Conservation (phyloP, 2,888 invertebrate species). For the Spodoptera picta region DNA sequence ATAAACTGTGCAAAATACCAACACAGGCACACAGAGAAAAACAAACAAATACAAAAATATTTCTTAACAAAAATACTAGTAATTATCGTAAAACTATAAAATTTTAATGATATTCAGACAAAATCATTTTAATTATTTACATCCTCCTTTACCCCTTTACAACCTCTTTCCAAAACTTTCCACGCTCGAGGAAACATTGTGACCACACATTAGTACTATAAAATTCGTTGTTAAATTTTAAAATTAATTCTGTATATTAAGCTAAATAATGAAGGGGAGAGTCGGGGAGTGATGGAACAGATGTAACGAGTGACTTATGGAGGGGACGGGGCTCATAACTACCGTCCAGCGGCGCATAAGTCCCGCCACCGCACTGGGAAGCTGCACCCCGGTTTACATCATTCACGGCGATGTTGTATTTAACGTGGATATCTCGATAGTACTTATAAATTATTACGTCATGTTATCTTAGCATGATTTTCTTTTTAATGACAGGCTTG, state of each 20-base stretch:
- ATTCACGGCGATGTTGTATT: slow-evolving; percentile 70
- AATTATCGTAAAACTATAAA: too few species aligned
- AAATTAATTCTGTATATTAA: slow-evolving; percentile 53
- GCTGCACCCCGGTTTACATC: slow-evolving; percentile 71
- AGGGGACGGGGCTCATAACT: slow-evolving; percentile 79
- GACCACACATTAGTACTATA: slow-evolving; percentile 26
- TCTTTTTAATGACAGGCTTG: neutral
- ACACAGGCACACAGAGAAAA: too few species aligned
- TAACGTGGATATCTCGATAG: slow-evolving; percentile 64
- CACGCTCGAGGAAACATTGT: slow-evolving; percentile 17
- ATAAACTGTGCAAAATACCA: too few species aligned
- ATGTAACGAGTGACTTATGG: slow-evolving; percentile 79
- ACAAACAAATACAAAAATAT: too few species aligned
- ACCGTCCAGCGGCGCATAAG: slow-evolving; percentile 81
- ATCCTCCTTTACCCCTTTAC: slow-evolving; percentile 1
- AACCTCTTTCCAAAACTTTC: slow-evolving; percentile 17
- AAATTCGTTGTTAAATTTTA: slow-evolving; percentile 46
- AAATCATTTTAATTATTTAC: slow-evolving; percentile 12
- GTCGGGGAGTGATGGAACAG: slow-evolving; percentile 74
- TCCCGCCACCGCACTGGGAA: slow-evolving; percentile 79
- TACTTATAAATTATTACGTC: slow-evolving; percentile 43
- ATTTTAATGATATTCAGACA: too few species aligned
- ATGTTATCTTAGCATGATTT: neutral
- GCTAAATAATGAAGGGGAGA: slow-evolving; percentile 56
- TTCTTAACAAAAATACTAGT: too few species aligned